Evolutionary conservation across 2,888 invertebrate species (phyloP).

Genomic region (Nomada ferruginata): DNA sequence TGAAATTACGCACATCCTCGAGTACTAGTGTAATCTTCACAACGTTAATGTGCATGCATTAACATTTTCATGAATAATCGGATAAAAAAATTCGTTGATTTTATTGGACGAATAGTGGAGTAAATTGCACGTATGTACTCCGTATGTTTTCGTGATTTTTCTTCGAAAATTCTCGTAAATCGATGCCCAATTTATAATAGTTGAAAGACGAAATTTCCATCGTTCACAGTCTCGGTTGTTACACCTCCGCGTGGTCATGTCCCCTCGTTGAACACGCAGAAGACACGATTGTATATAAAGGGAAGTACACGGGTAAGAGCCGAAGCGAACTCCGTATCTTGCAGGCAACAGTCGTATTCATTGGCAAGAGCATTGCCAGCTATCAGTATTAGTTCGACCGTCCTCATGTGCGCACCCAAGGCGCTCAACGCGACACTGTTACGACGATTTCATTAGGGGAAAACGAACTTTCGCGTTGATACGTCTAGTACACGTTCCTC

Average conservation of each 20-base stretch:
- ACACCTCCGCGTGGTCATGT: constrained; percentile 2
- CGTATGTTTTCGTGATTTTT: neutral
- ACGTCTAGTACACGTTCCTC: neutral
- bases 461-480: constrained; percentile 40
- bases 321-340: constrained; percentile 54
- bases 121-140: neutral
- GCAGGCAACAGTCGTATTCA: constrained; percentile 65
- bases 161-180: neutral
- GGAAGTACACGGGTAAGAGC: constrained; percentile 27
- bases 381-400: constrained; percentile 81
- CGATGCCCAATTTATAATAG: neutral
- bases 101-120: neutral
- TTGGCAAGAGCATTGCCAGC: constrained; percentile 72
- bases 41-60: neutral
- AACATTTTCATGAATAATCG: neutral
- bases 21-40: neutral
- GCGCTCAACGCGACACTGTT: constrained; percentile 31
- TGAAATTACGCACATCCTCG: neutral
- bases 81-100: neutral
- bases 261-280: constrained; percentile 7
- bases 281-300: constrained; percentile 33
- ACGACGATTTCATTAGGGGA: constrained; percentile 41
- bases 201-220: neutral
- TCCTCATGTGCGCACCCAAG: constrained; percentile 71
- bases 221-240: neutral